Evolutionary conservation across 2,888 invertebrate species (phyloP).

Genomic region (Diogma glabrata): DNA sequence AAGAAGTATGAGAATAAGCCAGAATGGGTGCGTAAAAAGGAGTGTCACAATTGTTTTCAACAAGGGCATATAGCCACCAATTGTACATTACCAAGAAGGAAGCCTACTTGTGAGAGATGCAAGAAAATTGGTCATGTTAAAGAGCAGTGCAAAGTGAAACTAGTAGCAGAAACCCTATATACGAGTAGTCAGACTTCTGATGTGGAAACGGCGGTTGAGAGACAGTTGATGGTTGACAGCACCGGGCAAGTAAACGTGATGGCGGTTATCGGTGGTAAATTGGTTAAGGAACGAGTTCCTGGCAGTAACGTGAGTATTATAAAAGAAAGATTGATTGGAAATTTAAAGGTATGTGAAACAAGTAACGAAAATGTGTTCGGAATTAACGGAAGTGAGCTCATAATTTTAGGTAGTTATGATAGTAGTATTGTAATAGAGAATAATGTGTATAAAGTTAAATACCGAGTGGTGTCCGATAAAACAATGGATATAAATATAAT

Average conservation of each 20-base stretch:
- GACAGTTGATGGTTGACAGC: not conserved
- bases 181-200: not conserved
- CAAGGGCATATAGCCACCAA: slow-evolving; percentile 2
- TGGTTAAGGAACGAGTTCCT: not conserved
- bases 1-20: too few relatives aligned
- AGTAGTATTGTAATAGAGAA: not conserved
- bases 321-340: not conserved
- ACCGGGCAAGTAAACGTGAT: not conserved
- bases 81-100: not conserved
- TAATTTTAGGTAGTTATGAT: not conserved
- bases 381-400: not conserved
- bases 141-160: not conserved
- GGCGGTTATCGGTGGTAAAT: not conserved
- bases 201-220: not conserved
- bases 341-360: not conserved
- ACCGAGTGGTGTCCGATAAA: not conserved
- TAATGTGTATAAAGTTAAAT: not conserved
- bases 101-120: not conserved
- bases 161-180: not conserved
- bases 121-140: not conserved
- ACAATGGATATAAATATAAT: not conserved
- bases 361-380: not conserved
- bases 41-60: too few relatives aligned
- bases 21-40: too few relatives aligned
- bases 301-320: not conserved